phyloP scores from a whole-genome alignment of 2,797 vertebrate genomes.

The Champsocephalus esox region DNA sequence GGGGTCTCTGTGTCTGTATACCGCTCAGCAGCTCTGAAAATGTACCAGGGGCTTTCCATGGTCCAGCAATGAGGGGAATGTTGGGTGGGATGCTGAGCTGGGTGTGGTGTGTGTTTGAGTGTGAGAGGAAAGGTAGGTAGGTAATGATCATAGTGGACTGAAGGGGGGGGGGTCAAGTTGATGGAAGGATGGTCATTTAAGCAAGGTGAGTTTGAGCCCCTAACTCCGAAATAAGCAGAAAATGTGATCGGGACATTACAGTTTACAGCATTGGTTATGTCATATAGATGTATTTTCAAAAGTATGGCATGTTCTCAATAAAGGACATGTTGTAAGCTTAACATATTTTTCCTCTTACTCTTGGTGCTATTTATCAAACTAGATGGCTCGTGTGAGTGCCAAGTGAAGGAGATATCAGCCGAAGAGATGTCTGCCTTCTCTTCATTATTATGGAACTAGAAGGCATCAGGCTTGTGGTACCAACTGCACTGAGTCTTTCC shows the following conservation, averaged over 20 bases:
- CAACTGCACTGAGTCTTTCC: too few species aligned
- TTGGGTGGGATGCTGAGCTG: constrained; percentile 40
- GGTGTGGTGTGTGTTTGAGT: background rate
- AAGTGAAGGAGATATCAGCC: too few species aligned
- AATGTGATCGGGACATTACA: background rate
- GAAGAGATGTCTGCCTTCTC: too few species aligned
- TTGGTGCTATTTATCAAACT: too few species aligned
- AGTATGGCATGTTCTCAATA: background rate
- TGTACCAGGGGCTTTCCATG: constrained; percentile 77
- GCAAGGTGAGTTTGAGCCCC: background rate
- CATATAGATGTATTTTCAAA: background rate
- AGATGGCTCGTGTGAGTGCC: too few species aligned
- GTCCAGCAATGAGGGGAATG: constrained; percentile 73
- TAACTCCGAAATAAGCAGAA: background rate
- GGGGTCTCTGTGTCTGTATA: constrained; percentile 62
- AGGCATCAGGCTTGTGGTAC: too few species aligned
- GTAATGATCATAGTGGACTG: constrained; percentile 5
- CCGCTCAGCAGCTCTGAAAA: constrained; percentile 74
- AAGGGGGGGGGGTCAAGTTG: background rate
- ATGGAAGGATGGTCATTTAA: constrained; percentile 6
- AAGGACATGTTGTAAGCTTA: too few species aligned
- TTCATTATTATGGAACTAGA: too few species aligned
- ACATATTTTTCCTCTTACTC: too few species aligned
- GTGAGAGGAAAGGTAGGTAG: constrained; percentile 54
- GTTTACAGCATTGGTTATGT: background rate